Base-by-base conservation (phyloP, 2,888 invertebrate genomes). In the Myathropa florea region DNA sequence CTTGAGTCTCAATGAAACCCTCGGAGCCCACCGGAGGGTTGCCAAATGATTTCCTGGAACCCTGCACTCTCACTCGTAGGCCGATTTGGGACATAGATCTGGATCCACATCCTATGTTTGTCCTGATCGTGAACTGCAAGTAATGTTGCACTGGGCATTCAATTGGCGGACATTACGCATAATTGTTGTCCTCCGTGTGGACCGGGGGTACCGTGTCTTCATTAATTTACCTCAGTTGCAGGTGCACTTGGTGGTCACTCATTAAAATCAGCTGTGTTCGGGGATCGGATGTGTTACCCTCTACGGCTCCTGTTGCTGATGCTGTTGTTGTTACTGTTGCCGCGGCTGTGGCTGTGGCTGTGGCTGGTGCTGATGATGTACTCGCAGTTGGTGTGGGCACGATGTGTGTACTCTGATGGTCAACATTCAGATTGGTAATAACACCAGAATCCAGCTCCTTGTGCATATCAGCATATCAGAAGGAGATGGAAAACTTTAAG, bases 231-330 rank as follows among this genome's bases (percentile, higher is more conserved):
- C 33, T 73, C 53, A 65, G 64, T 67, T 86, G 86, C 86, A 86
- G 86, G 86, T 86, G 86, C 86, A 83, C 59, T 71, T 82, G 82
- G 78, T 86, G 82, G 82, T 75, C 78, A 72, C 73, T 86, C 86
- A 86, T 86, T 86, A 71, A 86, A 86, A 86, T 86, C 86, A 86
- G 86, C 86, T 86, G 86, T 83, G 57, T 53, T 24, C 57, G 53
- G 68, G 30, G 73, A 73, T 78, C 46, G 46, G 46, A 46, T 46
- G 46, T 18, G 46, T 18, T 7, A 18, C 65, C 78, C 86, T 86
- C 71, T 71, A 60, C 30, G 55, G 64, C 63, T 71, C 70, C 61
- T 59, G 63, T 39, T 24, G 65, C 24, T 14, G 46, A 4, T 46
- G 46, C 64, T 18, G 7, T 3, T 63, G 18, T 3, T 26, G 12